Base-by-base conservation (phyloP, 2,888 invertebrate genomes). In the Heliconius charithonia region DNA sequence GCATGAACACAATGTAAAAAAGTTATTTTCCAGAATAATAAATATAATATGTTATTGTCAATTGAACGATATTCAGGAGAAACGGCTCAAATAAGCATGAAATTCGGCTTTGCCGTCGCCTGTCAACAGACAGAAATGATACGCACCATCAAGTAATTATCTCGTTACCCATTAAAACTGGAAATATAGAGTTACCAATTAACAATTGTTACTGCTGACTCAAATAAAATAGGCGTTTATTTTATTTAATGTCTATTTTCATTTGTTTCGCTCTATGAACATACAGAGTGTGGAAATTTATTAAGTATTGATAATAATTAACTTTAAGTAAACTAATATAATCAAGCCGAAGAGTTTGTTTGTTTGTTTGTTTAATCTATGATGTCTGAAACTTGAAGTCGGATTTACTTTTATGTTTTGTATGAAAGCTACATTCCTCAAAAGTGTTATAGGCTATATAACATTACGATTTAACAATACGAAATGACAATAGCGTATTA, bases 161-260 rank as follows among this genome's bases (percentile, higher is more conserved):
- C 79, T 81, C 75, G 79, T 81, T 82, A 80, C 69, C 79, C 79
- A 80, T 83, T 82, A 79, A 82, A 81, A 82, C 59, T 77, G 71
- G 63, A 79, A 81, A 82, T 83, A 83, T 84, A 83, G 79, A 78
- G 81, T 85, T 85, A 85, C 84, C 84, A 84, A 85, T 85, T 85
- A 85, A 82, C 80, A 76, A 74, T 80, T 73, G 62, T 73, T 83
- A 80, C 81, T 80, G 82, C 80, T 81, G 81, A 84, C 79, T 83
- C 83, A 85, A 87, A 87, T 83, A 85, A 85, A 81, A 82, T 80
- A 73, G 37, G 32, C 6, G n/a, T 73, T 63, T 41, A 62, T 25
- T 32, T 4, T 4, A 6, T 32, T 73, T 32, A 73, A 62, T 73
- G 41, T 25, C 10, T 62, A 59, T 32, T 32, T 73, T 62, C 32